Evolutionary conservation across 2,797 vertebrate genomes (phyloP), one percentile per base, ranked within the genome.

Genomic region (Rhinella marina): DNA sequence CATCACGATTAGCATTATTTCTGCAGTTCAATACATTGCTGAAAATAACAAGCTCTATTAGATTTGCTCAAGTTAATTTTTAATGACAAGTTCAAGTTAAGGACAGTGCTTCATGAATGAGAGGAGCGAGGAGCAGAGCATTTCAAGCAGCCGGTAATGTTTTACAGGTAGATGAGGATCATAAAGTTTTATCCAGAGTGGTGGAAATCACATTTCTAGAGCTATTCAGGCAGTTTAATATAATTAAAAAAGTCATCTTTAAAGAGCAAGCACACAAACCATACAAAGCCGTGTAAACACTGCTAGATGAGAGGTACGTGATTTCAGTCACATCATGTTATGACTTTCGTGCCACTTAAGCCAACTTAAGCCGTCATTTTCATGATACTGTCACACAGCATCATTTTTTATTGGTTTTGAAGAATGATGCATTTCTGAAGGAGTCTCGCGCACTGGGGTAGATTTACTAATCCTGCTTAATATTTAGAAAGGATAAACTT

Each of bases 71-170:
- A 68, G 84, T 86, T 86, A 86, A 86, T 86, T 86, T 86, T 86
- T 86, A 86, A 86, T 86, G 84, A 70, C 84, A 86, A 77, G 84
- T 86, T 86, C 84, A 86, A 41, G 75, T 70, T 78, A 86, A 86
- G 84, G 84, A 86, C 84, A 86, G 50, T 25, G 10, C 84, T 8
- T 12, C 68, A 54, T 54, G 66, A 83, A 27, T 66, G 81, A 82
- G 41, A 75, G 14, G 54, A 25, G 41, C 41, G 50, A 66, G 41
- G 61, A 78, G 84, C 13, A 62, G 59, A 75, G 48, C 52, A 41
- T 54, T 78, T 14, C 48, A 86, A 66, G 21, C 73, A 66, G 75
- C 64, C 50, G 12, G 11, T 78, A 79, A 66, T 66, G 59, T 86
- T 62, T 68, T 32, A 78, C 41, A 56, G 62, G 84, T 57, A 66